These are phyloP conservation scores for Philopotamus ludificatus DNA, from an alignment of 1,140 invertebrate genomes.

Conservation along the genomic window DNA sequence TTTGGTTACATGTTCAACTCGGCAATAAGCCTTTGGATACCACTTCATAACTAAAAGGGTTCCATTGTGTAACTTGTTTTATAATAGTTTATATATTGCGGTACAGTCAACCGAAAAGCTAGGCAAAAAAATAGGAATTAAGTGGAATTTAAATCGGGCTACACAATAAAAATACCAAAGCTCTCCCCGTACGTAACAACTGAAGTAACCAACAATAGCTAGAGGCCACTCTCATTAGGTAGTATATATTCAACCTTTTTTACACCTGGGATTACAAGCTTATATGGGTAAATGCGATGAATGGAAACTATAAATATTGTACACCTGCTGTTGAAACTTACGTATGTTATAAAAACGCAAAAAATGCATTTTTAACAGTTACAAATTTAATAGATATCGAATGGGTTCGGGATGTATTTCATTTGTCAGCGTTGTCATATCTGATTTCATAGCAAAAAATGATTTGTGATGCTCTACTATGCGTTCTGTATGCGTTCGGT, in stretches of 20 bases:
- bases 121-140: too few species aligned
- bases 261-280: constrained; percentile 37
- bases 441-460: constrained; percentile 4
- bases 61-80: not conserved
- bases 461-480: constrained; percentile 4
- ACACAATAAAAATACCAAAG: too few species aligned
- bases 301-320: not conserved
- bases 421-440: constrained; percentile 7
- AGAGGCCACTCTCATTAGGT: constrained; percentile 24
- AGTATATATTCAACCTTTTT: constrained; percentile 27
- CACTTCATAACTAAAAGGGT: not conserved
- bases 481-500: not conserved
- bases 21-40: not conserved
- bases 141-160: too few species aligned
- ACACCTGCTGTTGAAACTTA: constrained; percentile 8
- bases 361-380: not conserved
- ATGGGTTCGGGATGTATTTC: constrained; percentile 6
- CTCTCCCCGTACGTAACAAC: too few species aligned
- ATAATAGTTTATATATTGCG: too few species aligned
- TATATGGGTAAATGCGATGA: constrained; percentile 12
- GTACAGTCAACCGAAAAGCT: too few species aligned
- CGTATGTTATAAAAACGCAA: not conserved
- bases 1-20: not conserved
- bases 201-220: not conserved
- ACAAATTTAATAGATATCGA: not conserved